These are phyloP conservation scores for Vireo griseus DNA, from an alignment of 2,797 vertebrate species.

Conservation along the genomic window DNA sequence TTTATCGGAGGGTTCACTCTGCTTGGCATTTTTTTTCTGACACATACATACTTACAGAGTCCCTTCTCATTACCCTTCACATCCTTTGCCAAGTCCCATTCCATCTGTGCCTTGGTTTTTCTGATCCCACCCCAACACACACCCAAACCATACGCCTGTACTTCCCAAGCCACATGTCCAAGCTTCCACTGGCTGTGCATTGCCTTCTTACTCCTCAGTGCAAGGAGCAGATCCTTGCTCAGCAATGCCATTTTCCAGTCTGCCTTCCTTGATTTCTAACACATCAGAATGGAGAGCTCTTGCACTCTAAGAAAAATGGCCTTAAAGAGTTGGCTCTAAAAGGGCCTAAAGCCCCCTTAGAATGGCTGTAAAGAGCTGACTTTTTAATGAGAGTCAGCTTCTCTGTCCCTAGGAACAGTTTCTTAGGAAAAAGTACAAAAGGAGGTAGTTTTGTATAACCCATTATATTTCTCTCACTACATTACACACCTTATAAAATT, in stretches of 20 bases:
- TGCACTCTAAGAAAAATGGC: not conserved
- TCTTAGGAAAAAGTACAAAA: not conserved
- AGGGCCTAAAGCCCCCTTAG: not conserved
- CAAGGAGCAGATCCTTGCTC: not conserved
- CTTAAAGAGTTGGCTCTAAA: not conserved
- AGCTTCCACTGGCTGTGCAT: not conserved
- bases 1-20: not conserved
- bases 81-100: not conserved
- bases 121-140: not conserved
- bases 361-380: not conserved
- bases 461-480: not conserved
- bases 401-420: not conserved
- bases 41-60: rapidly evolving
- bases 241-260: not conserved
- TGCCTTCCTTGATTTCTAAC: not conserved
- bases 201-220: not conserved
- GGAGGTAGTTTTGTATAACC: not conserved
- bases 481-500: not conserved
- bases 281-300: not conserved
- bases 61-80: not conserved
- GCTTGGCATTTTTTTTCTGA: not conserved
- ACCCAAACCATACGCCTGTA: not conserved
- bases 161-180: not conserved
- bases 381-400: not conserved
- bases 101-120: not conserved